Base-by-base conservation (phyloP, 2,888 invertebrate genomes). In the Spialia ferax region DNA sequence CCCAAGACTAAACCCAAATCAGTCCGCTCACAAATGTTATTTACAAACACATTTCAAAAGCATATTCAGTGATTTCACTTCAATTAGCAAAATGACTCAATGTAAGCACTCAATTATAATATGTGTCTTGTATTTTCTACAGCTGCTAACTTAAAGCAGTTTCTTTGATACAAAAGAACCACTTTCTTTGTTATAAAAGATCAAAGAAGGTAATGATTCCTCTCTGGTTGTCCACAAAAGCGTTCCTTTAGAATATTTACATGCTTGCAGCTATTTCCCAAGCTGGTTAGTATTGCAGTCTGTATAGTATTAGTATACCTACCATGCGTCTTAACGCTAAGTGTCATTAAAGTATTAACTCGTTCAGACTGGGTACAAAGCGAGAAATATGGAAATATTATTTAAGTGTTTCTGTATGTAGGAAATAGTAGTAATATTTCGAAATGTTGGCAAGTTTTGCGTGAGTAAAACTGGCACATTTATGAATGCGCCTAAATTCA, bases 271-370 rank as follows among this genome's bases (percentile, higher is more conserved):
- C 45, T 22, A 23, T 50, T 45, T 63, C 54, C 50, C 38, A 38
- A 48, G 42, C 56, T 20, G 15, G 64, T 65, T 59, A 63, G 42
- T 45, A 26, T 50, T 42, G 57, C 48, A 20, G 29, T 48, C 55
- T 48, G 26, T 35, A n/a, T n/a, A n/a, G n/a, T n/a, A n/a, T n/a
- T n/a, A n/a, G n/a, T n/a, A n/a, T n/a, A n/a, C n/a, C n/a, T n/a
- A 23, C 22, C 56, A 48, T 52, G 52, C 38, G 20, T 57, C n/a
- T 42, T 32, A 54, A 29, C 52, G 8, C 65, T 52, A 65, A 59
- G 65, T 59, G 59, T 65, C 65, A 59, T 65, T 65, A 65, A 65
- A 65, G 65, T 23, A 20, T 50, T 59, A 52, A 63, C 45, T n/a
- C 20, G 38, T 50, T 15, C 6, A 26, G 52, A 29, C 52, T 29